Conservation (phyloP, 37 sponge, comb jelly and placozoan species). For the Diacarnus erythraeanus region DNA sequence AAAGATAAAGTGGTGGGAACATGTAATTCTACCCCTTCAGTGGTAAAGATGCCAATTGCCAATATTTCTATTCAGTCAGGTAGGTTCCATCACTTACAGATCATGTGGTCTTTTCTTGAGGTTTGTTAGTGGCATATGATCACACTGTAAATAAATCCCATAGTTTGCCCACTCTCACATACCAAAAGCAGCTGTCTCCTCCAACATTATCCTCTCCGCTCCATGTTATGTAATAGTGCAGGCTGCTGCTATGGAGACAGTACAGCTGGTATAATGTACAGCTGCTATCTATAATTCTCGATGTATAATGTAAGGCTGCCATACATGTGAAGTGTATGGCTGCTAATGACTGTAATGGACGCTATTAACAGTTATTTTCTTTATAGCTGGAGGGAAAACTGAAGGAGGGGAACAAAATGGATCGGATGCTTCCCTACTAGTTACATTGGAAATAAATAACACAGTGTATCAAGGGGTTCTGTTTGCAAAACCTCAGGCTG, state of each 20-base stretch:
- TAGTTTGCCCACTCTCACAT: too few species aligned
- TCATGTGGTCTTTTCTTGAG: too few species aligned
- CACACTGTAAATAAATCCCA: too few species aligned
- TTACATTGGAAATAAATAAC: constrained; percentile 61
- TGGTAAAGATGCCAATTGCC: constrained; percentile 47
- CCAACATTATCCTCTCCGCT: too few species aligned
- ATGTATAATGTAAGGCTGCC: too few species aligned
- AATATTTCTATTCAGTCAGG: constrained; percentile 69
- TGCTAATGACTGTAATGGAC: neutral
- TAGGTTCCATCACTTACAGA: too few species aligned
- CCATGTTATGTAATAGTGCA: too few species aligned
- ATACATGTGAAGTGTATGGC: neutral
- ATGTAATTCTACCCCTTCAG: neutral
- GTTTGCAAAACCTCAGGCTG: constrained; percentile 55
- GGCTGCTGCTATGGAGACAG: too few species aligned
- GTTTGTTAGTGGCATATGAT: too few species aligned
- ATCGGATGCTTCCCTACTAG: constrained; percentile 45
- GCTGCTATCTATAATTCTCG: too few species aligned
- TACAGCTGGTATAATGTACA: too few species aligned
- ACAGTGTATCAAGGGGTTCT: constrained; percentile 65
- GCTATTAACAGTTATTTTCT: neutral
- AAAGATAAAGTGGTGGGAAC: neutral
- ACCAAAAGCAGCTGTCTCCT: too few species aligned
- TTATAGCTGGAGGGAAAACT: constrained; percentile 1
- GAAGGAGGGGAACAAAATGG: constrained; percentile 11